Evolutionary conservation across 2,113 vertebrate species (phyloP).

Genomic region (Platichthys stellatus): DNA sequence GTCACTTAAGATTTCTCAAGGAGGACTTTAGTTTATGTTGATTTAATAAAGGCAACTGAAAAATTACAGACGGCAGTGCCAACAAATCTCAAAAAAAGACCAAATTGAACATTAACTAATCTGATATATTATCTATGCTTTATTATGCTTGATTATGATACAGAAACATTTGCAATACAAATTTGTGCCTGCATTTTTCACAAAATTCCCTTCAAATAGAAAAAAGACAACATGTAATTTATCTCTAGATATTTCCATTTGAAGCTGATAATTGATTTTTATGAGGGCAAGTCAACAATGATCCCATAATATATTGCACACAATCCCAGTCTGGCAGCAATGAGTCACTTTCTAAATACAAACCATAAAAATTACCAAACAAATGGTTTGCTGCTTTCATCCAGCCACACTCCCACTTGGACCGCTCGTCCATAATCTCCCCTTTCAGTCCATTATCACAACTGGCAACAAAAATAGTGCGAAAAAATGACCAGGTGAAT

Average conservation of each 20-base stretch:
- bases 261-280: neutral
- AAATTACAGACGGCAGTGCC: neutral
- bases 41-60: neutral
- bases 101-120: neutral
- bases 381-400: neutral
- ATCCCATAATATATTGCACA: neutral
- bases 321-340: neutral
- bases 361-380: conserved; percentile 3
- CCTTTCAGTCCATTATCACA: conserved; percentile 31
- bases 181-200: no score
- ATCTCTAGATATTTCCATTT: neutral
- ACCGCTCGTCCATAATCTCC: conserved; percentile 18
- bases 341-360: neutral
- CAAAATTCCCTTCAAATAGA: no score
- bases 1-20: no score
- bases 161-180: no score
- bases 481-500: conserved; percentile 1
- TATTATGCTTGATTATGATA: neutral
- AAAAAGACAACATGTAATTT: no score
- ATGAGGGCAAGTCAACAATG: neutral
- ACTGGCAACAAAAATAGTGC: conserved; percentile 11
- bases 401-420: conserved; percentile 14
- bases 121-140: no score
- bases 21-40: neutral
- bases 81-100: neutral